Conservation (phyloP, 1,140 invertebrate species). For the Drosophila lacertosa region DNA sequence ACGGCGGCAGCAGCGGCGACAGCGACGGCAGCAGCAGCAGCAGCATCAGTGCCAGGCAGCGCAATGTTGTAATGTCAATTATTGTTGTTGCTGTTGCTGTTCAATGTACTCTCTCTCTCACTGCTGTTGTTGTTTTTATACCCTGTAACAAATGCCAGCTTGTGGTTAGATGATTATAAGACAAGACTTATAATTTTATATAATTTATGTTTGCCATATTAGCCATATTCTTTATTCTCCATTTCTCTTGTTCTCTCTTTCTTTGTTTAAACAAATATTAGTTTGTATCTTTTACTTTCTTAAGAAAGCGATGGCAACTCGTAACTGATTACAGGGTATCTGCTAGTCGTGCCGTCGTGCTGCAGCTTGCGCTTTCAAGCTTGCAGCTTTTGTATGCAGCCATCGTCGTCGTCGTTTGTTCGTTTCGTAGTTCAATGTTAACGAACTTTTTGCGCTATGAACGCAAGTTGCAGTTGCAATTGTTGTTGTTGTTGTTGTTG, state of each 20-base stretch:
- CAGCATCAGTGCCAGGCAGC: slow-evolving; percentile 55
- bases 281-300: too few species aligned
- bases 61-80: slow-evolving; percentile 70
- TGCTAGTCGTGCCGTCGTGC: too few species aligned
- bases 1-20: slow-evolving; percentile 16
- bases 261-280: too few species aligned
- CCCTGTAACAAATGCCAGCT: too few species aligned
- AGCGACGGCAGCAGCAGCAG: not conserved
- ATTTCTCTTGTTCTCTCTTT: too few species aligned
- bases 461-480: slow-evolving; percentile 37
- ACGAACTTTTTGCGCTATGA: slow-evolving; percentile 76
- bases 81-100: slow-evolving; percentile 40
- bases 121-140: slow-evolving; percentile 39
- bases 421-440: slow-evolving; percentile 84
- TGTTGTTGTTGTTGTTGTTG: slow-evolving; percentile 24
- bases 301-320: too few species aligned
- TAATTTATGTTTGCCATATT: too few species aligned
- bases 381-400: not conserved
- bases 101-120: slow-evolving; percentile 36
- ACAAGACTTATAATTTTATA: too few species aligned
- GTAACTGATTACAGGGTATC: too few species aligned
- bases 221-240: too few species aligned
- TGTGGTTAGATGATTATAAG: too few species aligned
- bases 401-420: slow-evolving; percentile 33
- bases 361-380: slow-evolving; percentile 27